A percentile compares a stretch with the other conserved stretches of the same genome.
These are phyloP conservation scores for Apis florea DNA, from an alignment of 1,140 invertebrate species.

Conservation along the genomic window DNA sequence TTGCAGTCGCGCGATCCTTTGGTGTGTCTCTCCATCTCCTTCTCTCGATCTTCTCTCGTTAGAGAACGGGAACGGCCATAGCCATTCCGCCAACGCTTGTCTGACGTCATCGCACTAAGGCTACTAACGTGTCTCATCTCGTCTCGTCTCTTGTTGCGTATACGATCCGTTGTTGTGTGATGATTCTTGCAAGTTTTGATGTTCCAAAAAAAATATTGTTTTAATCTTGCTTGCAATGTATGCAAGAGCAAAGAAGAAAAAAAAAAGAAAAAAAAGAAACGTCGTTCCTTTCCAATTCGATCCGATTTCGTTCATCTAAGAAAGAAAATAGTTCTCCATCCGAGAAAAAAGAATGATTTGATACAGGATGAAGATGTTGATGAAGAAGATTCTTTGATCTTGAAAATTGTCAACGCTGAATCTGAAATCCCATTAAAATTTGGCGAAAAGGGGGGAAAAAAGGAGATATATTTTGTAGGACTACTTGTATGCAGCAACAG, in stretches of 20 bases:
- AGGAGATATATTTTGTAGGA: background rate
- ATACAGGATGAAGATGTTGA: too few relatives aligned
- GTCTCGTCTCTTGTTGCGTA: conserved; percentile 19
- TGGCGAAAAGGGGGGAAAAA: conserved; percentile 10
- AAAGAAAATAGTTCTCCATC: background rate
- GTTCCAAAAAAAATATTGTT: background rate
- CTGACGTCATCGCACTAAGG: conserved; percentile 59
- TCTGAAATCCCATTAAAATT: background rate
- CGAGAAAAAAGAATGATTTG: background rate
- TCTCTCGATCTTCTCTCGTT: conserved; percentile 53
- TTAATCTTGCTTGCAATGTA: background rate
- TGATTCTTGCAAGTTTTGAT: background rate
- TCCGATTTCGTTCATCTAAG: background rate
- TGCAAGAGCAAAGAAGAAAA: background rate
- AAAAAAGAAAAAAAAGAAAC: background rate
- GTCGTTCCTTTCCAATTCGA: background rate
- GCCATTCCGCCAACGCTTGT: conserved; percentile 67
- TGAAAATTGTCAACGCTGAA: background rate
- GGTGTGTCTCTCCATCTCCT: conserved; percentile 51
- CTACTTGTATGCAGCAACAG: conserved; percentile 33
- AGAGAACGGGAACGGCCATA: conserved; percentile 54
- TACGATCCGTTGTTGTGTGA: background rate
- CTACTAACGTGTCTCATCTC: background rate
- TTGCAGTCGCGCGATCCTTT: conserved; percentile 14
- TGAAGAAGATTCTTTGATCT: background rate